Base-by-base conservation (phyloP, 2,888 invertebrate species). In the Homarus gammarus region DNA sequence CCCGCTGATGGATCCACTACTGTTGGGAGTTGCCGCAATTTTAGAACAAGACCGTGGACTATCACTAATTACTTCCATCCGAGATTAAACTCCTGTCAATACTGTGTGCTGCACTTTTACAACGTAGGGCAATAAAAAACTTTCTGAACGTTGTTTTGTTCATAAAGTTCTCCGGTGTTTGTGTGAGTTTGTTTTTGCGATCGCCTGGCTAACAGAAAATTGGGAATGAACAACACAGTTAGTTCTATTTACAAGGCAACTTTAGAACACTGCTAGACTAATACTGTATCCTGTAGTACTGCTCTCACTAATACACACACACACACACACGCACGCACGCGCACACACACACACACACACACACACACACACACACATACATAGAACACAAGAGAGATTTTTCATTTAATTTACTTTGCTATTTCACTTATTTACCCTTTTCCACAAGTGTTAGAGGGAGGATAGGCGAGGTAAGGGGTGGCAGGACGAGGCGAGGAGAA, bases 41-140 rank as follows among this genome's bases (percentile, higher is more conserved):
- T 56, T 56, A 18, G 15, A 18, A 8, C 56, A 56, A 56, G 56
- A 56, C 10, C 64, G 5, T 6, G 18, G 64, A 64, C n/a, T 27
- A 27, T 64, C 64, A 64, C 64, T 64, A 64, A 64, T 64, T 64
- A 64, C 64, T 64, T 27, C 64, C 64, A 5, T 64, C 64, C 27
- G 18, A 64, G 27, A 64, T 64, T 64, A 64, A 64, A n/a, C 64
- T 64, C 64, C 64, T 64, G n/a, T 64, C 64, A 64, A 64, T 64
- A 64, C n/a, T n/a, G 64, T 27, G 27, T 27, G 12, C 1, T 27
- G 64, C n/a, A 64, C 6, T 64, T 64, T 64, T 64, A 5, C 27
- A 27, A 22, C 64, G 27, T 5, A 8, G 27, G 64, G n/a, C 64
- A 64, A 64, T 64, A 64, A 64, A 44, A 64, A 64, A 64, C 64